Evolutionary conservation across 2,797 vertebrate species (phyloP).

Genomic region (Mus caroli): DNA sequence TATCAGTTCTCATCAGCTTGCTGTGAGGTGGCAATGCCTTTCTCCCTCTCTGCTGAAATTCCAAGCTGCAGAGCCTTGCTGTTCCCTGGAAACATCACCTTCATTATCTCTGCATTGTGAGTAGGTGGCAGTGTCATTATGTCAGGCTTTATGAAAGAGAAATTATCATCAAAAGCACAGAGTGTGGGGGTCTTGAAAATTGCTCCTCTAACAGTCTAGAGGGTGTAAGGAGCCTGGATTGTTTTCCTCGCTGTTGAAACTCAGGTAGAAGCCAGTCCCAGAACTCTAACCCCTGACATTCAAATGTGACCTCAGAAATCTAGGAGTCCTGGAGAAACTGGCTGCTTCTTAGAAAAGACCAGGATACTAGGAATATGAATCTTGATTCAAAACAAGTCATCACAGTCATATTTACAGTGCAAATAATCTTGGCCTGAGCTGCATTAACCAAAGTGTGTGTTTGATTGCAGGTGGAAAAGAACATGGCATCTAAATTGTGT

Average conservation of each 20-base stretch:
- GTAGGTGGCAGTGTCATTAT: slow-evolving; percentile 68
- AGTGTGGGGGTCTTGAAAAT: slow-evolving; percentile 35
- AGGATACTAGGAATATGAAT: neutral
- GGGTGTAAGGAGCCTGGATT: neutral
- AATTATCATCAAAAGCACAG: slow-evolving; percentile 63
- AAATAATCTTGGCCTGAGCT: neutral
- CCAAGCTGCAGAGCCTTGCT: neutral
- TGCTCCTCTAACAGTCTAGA: neutral
- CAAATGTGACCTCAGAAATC: neutral
- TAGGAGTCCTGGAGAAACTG: neutral
- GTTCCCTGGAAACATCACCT: slow-evolving; percentile 32
- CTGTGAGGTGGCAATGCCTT: neutral
- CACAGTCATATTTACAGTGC: neutral
- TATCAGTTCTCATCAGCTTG: neutral
- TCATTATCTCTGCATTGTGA: slow-evolving; percentile 60
- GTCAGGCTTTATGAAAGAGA: slow-evolving; percentile 69
- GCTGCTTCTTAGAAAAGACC: neutral
- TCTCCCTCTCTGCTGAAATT: slow-evolving; percentile 19
- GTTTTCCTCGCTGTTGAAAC: neutral
- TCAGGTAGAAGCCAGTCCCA: neutral
- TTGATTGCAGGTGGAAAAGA: neutral
- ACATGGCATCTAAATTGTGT: neutral
- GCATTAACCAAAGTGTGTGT: neutral
- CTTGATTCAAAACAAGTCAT: neutral
- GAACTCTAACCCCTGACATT: neutral